phyloP scores from a whole-genome alignment of 2,113 vertebrate species.

The Antennarius striatus region DNA sequence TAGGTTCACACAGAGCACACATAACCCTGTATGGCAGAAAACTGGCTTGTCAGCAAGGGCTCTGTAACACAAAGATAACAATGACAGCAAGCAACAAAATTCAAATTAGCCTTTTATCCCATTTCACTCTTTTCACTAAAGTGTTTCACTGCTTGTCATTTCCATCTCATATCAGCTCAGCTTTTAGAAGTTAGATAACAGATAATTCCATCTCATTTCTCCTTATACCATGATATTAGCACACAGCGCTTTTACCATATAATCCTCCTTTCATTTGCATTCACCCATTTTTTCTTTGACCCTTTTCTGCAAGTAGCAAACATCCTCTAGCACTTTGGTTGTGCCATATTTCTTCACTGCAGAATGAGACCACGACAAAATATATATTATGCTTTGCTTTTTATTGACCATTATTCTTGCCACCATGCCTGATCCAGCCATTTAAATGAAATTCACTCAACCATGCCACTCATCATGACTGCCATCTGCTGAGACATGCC shows the following conservation, averaged over 20 bases:
- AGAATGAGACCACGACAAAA: constrained; percentile 37
- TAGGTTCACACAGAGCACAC: constrained; percentile 11
- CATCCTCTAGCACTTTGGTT: constrained; percentile 7
- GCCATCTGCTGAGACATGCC: constrained; percentile 52
- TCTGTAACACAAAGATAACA: constrained; percentile 47
- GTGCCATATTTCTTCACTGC: constrained; percentile 1
- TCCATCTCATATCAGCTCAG: constrained; percentile 38
- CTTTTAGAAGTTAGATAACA: constrained; percentile 39
- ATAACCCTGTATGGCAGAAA: constrained; percentile 15
- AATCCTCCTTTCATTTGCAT: constrained; percentile 18
- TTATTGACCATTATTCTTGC: constrained; percentile 27
- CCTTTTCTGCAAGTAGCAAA: constrained; percentile 18
- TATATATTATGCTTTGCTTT: constrained; percentile 25
- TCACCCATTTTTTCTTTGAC: constrained; percentile 9
- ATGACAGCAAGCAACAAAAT: constrained; percentile 28
- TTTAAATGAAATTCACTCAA: constrained; percentile 36
- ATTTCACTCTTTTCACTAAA: constrained; percentile 29
- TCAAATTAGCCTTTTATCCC: constrained; percentile 49
- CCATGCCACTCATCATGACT: constrained; percentile 35
- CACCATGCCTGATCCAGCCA: constrained; percentile 23
- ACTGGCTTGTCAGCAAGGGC: constrained; percentile 22
- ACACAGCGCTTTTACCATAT: constrained; percentile 19
- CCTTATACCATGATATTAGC: constrained; percentile 19
- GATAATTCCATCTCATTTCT: constrained; percentile 43
- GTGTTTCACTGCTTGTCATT: constrained; percentile 21